These are phyloP conservation scores for Chromobotia macracanthus DNA, from an alignment of 2,797 vertebrate genomes.

Conservation along the genomic window DNA sequence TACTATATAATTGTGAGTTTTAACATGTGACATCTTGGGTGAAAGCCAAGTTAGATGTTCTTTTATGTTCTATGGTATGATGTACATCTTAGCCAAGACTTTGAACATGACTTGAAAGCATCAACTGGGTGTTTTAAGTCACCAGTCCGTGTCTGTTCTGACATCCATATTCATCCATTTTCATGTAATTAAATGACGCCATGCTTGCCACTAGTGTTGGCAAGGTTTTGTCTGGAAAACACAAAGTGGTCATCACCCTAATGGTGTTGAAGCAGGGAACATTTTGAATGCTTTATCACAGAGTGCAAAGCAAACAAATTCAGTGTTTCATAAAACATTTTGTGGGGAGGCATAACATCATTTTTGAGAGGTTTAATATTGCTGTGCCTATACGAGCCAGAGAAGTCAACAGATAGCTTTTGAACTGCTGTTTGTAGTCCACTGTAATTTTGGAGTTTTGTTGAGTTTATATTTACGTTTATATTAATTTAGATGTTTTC, in stretches of 20 bases:
- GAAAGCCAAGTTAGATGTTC: not conserved
- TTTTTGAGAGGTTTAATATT: not conserved
- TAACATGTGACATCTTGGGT: not conserved
- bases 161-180: not conserved
- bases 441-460: not conserved
- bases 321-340: slow-evolving; percentile 2
- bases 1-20: not conserved
- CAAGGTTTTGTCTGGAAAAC: not conserved
- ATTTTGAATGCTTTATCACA: not conserved
- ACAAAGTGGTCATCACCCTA: not conserved
- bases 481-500: not conserved
- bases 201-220: not conserved
- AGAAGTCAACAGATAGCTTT: slow-evolving; percentile 6
- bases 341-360: not conserved
- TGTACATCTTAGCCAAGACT: not conserved
- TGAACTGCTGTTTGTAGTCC: not conserved
- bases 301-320: not conserved
- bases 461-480: not conserved
- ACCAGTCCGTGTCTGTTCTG: not conserved
- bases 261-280: not conserved
- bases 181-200: not conserved
- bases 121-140: not conserved
- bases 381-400: not conserved
- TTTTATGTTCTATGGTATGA: not conserved
- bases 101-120: not conserved